Conservation (phyloP, 2,888 invertebrate genomes). For the Nudaria mundana region DNA sequence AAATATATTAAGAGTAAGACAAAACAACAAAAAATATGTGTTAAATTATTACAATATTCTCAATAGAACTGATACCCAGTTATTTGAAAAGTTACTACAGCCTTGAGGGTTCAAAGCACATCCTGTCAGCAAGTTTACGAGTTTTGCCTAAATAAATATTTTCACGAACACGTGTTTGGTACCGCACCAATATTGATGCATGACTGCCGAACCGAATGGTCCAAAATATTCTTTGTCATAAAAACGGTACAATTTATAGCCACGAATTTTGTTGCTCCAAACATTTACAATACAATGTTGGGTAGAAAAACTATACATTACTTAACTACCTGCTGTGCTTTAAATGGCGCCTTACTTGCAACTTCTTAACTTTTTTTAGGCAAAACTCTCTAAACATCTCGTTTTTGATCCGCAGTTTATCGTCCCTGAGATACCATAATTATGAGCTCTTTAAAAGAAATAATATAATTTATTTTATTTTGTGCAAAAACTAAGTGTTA, state of each 20-base stretch:
- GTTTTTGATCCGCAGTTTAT: conserved; percentile 49
- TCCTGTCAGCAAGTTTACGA: conserved; percentile 73
- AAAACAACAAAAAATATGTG: no score
- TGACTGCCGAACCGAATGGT: conserved; percentile 24
- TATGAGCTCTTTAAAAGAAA: conserved; percentile 55
- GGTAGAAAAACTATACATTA: conserved; percentile 41
- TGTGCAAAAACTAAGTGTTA: no score
- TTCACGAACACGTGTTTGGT: conserved; percentile 65
- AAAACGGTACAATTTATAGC: conserved; percentile 62
- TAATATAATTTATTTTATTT: no score
- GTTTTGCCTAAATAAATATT: conserved; percentile 76
- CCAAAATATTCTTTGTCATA: conserved; percentile 41
- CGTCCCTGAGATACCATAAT: conserved; percentile 52
- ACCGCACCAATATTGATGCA: conserved; percentile 27
- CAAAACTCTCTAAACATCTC: conserved; percentile 63
- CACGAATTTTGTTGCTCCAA: conserved; percentile 56
- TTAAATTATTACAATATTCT: neutral
- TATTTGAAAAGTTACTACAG: conserved; percentile 38
- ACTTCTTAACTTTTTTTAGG: conserved; percentile 52
- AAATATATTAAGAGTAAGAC: no score
- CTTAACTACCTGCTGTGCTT: conserved; percentile 62
- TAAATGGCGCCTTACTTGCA: conserved; percentile 51
- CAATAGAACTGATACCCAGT: neutral
- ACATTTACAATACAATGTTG: conserved; percentile 53
- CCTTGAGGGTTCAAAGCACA: conserved; percentile 76